Percentiles rank a stretch among this genome's conserved stretches.
Evolutionary conservation across 2,113 vertebrate species (phyloP).

Genomic region (Hydrolagus affinis): DNA sequence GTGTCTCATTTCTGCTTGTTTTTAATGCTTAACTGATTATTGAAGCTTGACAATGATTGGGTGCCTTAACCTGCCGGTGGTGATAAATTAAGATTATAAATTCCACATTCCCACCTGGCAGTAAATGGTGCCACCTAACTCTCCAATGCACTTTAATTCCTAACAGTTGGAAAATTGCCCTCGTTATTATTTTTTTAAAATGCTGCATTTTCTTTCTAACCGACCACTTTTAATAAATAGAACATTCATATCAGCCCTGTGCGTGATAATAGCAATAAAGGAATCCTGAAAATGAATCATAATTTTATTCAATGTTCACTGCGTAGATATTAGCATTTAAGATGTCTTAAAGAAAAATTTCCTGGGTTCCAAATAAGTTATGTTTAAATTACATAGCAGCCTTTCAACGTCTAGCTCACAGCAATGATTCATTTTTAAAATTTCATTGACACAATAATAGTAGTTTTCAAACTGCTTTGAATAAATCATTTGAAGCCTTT

Average conservation of each 20-base stretch:
- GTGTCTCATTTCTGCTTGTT: too few species aligned
- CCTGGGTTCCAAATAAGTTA: not conserved
- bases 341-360: conserved; percentile 12
- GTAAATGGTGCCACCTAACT: not conserved
- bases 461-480: conserved; percentile 21
- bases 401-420: conserved; percentile 4
- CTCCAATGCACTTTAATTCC: too few species aligned
- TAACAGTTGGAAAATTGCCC: not conserved
- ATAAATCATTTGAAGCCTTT: not conserved
- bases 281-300: conserved; percentile 5
- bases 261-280: not conserved
- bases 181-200: not conserved
- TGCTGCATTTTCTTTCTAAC: not conserved
- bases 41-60: too few species aligned
- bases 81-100: too few species aligned
- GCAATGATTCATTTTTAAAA: conserved; percentile 15
- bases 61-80: too few species aligned
- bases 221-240: conserved; percentile 13
- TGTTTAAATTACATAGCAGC: not conserved
- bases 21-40: too few species aligned
- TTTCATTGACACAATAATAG: conserved; percentile 21
- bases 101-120: not conserved
- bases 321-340: not conserved
- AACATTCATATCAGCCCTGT: not conserved
- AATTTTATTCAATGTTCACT: conserved; percentile 1